phyloP scores from a whole-genome alignment of 2,888 invertebrate species.

The Hedya salicella region DNA sequence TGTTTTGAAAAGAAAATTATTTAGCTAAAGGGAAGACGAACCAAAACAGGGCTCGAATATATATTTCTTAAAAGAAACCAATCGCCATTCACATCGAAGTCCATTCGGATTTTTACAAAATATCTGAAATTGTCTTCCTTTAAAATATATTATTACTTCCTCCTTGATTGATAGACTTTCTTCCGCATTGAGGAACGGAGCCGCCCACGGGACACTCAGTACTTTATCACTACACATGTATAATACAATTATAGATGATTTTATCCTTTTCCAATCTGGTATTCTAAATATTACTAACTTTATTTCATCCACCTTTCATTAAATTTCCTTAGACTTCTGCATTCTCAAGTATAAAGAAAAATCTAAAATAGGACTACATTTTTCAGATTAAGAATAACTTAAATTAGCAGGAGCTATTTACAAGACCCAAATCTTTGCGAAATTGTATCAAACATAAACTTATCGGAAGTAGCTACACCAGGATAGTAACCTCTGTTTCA shows the following conservation, averaged over 20 bases:
- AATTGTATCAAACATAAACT: slow-evolving; percentile 9
- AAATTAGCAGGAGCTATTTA: slow-evolving; percentile 4
- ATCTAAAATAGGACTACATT: slow-evolving; percentile 2
- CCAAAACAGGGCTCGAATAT: slow-evolving; percentile 14
- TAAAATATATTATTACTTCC: slow-evolving; percentile 31
- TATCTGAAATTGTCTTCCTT: slow-evolving; percentile 33
- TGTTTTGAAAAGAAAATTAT: slow-evolving; percentile 5
- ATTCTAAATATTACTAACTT: neutral
- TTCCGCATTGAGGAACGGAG: slow-evolving; percentile 1
- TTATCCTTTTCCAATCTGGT: neutral
- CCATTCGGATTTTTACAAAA: slow-evolving; percentile 27
- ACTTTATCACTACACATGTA: slow-evolving; percentile 9
- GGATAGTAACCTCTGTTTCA: too few relatives aligned
- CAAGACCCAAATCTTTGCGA: neutral
- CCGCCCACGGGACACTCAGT: slow-evolving; percentile 12
- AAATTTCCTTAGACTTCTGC: neutral
- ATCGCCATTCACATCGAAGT: slow-evolving; percentile 23
- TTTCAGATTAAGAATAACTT: slow-evolving; percentile 5
- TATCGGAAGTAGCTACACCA: too few relatives aligned
- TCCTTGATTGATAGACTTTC: slow-evolving; percentile 25
- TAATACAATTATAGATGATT: neutral
- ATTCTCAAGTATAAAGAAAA: neutral
- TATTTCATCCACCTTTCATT: neutral
- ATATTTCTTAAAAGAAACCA: slow-evolving; percentile 27
- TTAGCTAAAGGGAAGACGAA: slow-evolving; percentile 1